Evolutionary conservation across 2,888 invertebrate species (phyloP).

Genomic region (Lapara coniferarum): DNA sequence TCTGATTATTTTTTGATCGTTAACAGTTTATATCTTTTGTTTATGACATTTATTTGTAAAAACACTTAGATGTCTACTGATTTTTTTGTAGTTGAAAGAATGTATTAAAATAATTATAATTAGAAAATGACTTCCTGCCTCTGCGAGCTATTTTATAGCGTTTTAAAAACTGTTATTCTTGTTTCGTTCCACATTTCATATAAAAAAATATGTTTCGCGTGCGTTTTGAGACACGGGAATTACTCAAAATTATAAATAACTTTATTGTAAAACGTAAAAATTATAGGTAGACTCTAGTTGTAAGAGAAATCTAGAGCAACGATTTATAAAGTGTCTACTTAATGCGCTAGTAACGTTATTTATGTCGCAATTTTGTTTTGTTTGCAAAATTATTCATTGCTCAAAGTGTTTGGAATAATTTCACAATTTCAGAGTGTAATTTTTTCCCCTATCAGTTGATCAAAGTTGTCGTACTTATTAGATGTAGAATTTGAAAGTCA

Average conservation of each 20-base stretch:
- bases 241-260: constrained; percentile 18
- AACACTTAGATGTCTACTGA: not conserved
- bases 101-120: not conserved
- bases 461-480: too few relatives aligned
- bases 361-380: not conserved
- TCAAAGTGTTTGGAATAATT: not conserved
- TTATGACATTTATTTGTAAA: not conserved
- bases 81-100: not conserved
- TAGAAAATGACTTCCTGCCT: not conserved
- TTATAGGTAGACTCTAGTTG: not conserved
- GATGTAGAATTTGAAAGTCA: too few relatives aligned
- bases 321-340: constrained; percentile 14
- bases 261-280: constrained; percentile 22
- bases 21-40: too few relatives aligned
- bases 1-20: too few relatives aligned
- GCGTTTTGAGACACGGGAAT: constrained; percentile 14
- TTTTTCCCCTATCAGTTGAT: too few relatives aligned
- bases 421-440: too few relatives aligned
- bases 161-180: constrained; percentile 18
- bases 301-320: constrained; percentile 1
- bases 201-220: constrained; percentile 9
- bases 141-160: not conserved
- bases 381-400: not conserved
- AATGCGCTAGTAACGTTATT: not conserved
- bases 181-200: constrained; percentile 22